phyloP scores from a whole-genome alignment of 2,888 invertebrate genomes.

The Agrilus biguttatus region DNA sequence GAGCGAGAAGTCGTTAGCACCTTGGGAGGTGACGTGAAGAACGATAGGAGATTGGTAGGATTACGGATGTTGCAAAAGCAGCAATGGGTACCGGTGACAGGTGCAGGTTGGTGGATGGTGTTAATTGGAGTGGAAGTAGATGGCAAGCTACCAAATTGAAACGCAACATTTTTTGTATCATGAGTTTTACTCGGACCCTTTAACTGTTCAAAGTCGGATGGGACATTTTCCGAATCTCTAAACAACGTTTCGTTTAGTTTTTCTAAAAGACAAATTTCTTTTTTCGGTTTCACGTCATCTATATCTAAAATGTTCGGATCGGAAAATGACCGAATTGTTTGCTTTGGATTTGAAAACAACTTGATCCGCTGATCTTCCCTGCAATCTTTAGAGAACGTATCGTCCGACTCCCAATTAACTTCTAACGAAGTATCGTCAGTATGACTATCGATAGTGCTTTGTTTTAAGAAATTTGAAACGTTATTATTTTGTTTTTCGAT shows the following conservation, averaged over 20 bases:
- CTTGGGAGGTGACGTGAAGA: conserved; percentile 14
- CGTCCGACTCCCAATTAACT: conserved; percentile 22
- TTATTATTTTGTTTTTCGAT: conserved; percentile 6
- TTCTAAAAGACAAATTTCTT: conserved; percentile 2
- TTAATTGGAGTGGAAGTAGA: neutral
- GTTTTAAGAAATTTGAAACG: conserved; percentile 4
- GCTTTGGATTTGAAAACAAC: conserved; percentile 2
- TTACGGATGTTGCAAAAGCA: conserved; percentile 18
- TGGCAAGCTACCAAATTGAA: neutral
- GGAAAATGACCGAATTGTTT: conserved; percentile 23
- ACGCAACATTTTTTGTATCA: neutral
- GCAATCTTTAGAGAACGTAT: conserved; percentile 6
- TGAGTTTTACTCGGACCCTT: neutral
- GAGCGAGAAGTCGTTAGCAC: conserved; percentile 15
- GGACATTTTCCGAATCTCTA: neutral
- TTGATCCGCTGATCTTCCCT: conserved; percentile 1
- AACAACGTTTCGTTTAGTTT: conserved; percentile 3
- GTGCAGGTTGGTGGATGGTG: neutral
- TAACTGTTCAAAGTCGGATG: neutral
- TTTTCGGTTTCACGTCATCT: conserved; percentile 7
- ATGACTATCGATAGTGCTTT: conserved; percentile 1
- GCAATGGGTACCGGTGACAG: neutral
- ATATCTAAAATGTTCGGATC: conserved; percentile 28
- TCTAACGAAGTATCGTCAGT: conserved; percentile 20
- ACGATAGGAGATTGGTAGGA: conserved; percentile 24